A percentile compares a stretch with the other conserved stretches of the same genome.
Conservation (phyloP, 2,113 vertebrate species). For the Sapajus apella region DNA sequence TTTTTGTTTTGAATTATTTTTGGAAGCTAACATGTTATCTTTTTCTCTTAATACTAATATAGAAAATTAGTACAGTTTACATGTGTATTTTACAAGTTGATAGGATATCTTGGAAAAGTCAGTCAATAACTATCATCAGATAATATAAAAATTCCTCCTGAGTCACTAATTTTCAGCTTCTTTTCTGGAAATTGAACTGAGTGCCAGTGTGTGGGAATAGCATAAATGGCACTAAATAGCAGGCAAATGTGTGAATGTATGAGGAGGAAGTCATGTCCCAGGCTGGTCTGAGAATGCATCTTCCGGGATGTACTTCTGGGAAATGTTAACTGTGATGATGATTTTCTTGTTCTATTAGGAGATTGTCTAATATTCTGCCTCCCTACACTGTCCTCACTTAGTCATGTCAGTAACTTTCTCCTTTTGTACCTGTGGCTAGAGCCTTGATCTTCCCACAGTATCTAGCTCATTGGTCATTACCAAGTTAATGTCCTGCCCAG, state of each 20-base stretch:
- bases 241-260: background rate
- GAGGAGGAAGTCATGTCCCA: background rate
- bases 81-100: background rate
- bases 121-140: background rate
- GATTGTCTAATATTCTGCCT: background rate
- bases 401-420: background rate
- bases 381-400: background rate
- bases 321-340: background rate
- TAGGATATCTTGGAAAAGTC: background rate
- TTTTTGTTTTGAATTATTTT: constrained; percentile 17
- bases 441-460: background rate
- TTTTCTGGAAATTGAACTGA: constrained; percentile 26
- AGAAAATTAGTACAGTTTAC: background rate
- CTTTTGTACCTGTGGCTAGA: background rate
- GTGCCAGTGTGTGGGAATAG: background rate
- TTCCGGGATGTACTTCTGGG: accelerated
- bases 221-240: background rate
- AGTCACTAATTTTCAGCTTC: background rate
- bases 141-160: background rate
- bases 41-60: background rate
- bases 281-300: background rate
- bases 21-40: background rate
- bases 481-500: background rate
- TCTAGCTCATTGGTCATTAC: background rate
- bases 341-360: background rate